These are phyloP conservation scores for Acrossocheilus wenchowensis DNA, from an alignment of 2,797 vertebrate genomes.

Conservation along the genomic window DNA sequence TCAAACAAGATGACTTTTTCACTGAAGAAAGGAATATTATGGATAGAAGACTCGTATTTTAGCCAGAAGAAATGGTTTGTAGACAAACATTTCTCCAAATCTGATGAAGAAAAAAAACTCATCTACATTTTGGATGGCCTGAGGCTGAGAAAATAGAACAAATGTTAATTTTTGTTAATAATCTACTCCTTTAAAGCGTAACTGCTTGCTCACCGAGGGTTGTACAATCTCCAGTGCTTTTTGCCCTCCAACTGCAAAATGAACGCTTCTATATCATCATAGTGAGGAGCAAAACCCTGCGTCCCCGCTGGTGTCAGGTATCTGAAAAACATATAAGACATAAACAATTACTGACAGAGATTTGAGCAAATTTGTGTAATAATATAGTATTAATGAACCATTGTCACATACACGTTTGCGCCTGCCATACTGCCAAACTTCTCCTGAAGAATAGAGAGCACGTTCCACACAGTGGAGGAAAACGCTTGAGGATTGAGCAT, in stretches of 20 bases:
- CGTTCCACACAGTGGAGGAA: conserved; percentile 87
- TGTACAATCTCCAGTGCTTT: conserved; percentile 95
- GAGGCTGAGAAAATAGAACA: neutral
- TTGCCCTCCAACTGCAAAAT: conserved; percentile 95
- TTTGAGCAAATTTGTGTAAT: neutral
- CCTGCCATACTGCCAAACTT: conserved; percentile 94
- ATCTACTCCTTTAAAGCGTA: neutral
- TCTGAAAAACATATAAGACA: conserved; percentile 61
- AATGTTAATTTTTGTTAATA: neutral
- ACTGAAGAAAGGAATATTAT: too few relatives aligned
- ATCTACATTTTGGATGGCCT: neutral
- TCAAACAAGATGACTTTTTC: too few relatives aligned
- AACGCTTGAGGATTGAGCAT: conserved; percentile 94
- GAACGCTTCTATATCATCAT: conserved; percentile 97
- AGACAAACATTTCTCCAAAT: neutral
- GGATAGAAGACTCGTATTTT: too few relatives aligned
- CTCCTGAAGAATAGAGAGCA: conserved; percentile 93
- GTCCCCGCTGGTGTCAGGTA: conserved; percentile 93
- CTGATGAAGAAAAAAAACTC: neutral
- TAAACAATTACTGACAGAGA: neutral
- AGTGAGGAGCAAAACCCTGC: conserved; percentile 97
- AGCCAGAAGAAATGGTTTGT: neutral
- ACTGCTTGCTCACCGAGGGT: conserved; percentile 77
- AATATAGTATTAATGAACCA: neutral
- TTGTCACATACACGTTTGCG: conserved; percentile 84